These are phyloP conservation scores for Siphonodentalium dalli DNA, from an alignment of 2,888 invertebrate genomes.

Conservation along the genomic window DNA sequence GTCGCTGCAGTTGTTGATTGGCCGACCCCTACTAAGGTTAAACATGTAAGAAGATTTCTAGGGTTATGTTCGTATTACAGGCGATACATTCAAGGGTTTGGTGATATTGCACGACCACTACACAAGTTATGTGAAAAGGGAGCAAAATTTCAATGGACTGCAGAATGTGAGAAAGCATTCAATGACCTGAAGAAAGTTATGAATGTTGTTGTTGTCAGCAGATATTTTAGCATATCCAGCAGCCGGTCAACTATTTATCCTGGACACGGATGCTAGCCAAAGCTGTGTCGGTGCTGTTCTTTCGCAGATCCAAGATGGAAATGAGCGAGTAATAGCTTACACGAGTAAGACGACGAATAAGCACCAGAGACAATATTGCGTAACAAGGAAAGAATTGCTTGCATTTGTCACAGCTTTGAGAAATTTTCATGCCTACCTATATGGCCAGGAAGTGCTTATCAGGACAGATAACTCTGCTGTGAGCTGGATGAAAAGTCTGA, in stretches of 20 bases:
- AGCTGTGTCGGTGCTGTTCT: conserved; percentile 3
- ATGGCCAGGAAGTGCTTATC: conserved; percentile 7
- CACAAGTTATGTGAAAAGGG: conserved; percentile 9
- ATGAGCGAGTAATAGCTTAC: conserved; percentile 1
- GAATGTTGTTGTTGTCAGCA: background rate
- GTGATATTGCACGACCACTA: conserved; percentile 3
- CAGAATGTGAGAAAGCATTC: conserved; percentile 11
- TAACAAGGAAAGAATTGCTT: conserved; percentile 6
- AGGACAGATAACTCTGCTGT: conserved; percentile 4
- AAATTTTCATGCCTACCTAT: conserved; percentile 3
- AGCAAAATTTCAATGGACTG: conserved; percentile 15
- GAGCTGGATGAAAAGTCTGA: conserved; percentile 6
- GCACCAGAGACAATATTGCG: conserved; percentile 4
- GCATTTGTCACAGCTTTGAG: conserved; percentile 2
- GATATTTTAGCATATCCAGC: background rate
- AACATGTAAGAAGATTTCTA: conserved; percentile 5
- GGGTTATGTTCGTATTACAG: conserved; percentile 3
- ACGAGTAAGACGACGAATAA: background rate
- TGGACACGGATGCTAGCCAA: conserved; percentile 1
- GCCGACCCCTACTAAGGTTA: background rate
- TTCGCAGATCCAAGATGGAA: background rate
- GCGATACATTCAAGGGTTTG: conserved; percentile 1
- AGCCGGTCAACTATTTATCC: background rate
- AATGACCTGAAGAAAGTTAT: conserved; percentile 13
- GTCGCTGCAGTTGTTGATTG: background rate